These are phyloP conservation scores for Brassicogethes aeneus DNA, from an alignment of 2,888 invertebrate genomes.

Conservation along the genomic window DNA sequence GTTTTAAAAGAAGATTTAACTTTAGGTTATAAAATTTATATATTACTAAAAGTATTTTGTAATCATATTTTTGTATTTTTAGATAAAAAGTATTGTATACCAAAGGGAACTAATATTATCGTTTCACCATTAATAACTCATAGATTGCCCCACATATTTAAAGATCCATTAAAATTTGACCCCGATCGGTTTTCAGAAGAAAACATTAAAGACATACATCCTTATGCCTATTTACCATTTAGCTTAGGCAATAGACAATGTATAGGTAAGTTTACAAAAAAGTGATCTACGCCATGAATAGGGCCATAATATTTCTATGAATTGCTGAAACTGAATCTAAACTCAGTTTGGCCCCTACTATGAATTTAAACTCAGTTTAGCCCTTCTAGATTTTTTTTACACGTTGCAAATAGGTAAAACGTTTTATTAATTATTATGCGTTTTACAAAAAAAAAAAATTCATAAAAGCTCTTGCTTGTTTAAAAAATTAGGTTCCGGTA, in stretches of 20 bases:
- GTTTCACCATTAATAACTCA: constrained; percentile 50
- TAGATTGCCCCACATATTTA: constrained; percentile 46
- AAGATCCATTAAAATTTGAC: constrained; percentile 47
- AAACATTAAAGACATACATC: constrained; percentile 44
- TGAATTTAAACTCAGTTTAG: too few relatives aligned
- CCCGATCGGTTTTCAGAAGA: constrained; percentile 49
- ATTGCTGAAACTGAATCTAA: too few relatives aligned
- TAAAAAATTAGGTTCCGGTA: too few relatives aligned
- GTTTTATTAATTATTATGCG: too few relatives aligned
- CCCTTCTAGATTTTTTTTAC: too few relatives aligned
- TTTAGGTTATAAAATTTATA: constrained; percentile 42
- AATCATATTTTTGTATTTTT: constrained; percentile 11
- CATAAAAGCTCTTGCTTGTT: too few relatives aligned
- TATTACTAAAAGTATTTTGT: constrained; percentile 3
- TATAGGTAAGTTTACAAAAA: too few relatives aligned
- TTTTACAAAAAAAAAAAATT: too few relatives aligned
- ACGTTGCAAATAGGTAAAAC: too few relatives aligned
- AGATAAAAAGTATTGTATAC: constrained; percentile 39
- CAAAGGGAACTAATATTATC: constrained; percentile 47
- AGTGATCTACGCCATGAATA: too few relatives aligned
- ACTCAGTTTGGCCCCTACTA: too few relatives aligned
- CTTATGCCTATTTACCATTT: constrained; percentile 51
- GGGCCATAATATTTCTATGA: too few relatives aligned
- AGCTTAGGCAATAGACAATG: constrained; percentile 52
- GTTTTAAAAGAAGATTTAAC: constrained; percentile 46